Conservation (phyloP, 2,888 invertebrate species). For the Archips crataeganus region DNA sequence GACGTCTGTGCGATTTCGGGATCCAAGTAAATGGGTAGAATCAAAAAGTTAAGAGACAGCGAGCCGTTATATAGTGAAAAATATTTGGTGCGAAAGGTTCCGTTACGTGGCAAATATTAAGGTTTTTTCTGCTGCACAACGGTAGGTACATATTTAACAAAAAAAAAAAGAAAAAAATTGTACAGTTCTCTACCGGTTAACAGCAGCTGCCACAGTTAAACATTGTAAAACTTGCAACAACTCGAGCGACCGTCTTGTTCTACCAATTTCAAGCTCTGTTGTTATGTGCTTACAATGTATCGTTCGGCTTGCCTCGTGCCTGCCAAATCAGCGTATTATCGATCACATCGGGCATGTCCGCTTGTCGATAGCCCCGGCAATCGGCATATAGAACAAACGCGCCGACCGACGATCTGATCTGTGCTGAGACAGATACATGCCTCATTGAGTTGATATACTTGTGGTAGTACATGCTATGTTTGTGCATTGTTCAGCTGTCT, state of each 20-base stretch:
- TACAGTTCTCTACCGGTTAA: too few species aligned
- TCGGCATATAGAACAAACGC: slow-evolving; percentile 39
- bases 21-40: neutral
- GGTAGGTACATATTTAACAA: too few species aligned
- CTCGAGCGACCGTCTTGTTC: neutral
- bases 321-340: slow-evolving; percentile 31
- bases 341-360: slow-evolving; percentile 28
- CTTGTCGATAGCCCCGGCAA: slow-evolving; percentile 8
- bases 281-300: neutral
- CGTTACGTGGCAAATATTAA: too few species aligned
- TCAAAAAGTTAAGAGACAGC: neutral
- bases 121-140: too few species aligned
- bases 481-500: neutral
- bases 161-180: too few species aligned
- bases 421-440: slow-evolving; percentile 33
- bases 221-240: neutral
- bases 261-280: neutral
- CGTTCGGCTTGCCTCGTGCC: neutral
- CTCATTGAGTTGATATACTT: slow-evolving; percentile 17
- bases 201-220: too few species aligned
- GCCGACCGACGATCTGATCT: slow-evolving; percentile 41
- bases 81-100: too few species aligned
- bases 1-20: neutral
- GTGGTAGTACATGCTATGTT: neutral
- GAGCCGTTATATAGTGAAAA: too few species aligned